Conservation (phyloP, 1,140 invertebrate species). For the Drosophila pseudoobscura region DNA sequence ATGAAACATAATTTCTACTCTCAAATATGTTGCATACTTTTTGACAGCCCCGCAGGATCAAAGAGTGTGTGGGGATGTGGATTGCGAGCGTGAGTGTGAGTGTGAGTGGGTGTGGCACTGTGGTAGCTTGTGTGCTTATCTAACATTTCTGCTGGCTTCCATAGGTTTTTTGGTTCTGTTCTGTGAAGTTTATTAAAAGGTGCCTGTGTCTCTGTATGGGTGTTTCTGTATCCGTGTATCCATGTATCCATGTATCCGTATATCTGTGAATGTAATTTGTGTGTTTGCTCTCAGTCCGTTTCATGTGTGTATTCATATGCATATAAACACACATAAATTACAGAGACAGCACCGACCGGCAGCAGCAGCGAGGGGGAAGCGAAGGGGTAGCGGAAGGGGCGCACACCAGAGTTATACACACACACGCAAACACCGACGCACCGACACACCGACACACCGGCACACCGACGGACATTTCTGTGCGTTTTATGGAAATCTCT, state of each 20-base stretch:
- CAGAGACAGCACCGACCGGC: conserved; percentile 31
- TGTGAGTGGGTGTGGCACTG: neutral
- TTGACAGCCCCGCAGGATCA: too few relatives aligned
- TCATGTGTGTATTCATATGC: conserved; percentile 64
- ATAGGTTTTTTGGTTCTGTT: conserved; percentile 24
- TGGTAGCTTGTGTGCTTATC: conserved; percentile 34
- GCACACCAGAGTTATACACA: neutral
- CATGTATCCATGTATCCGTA: conserved; percentile 9
- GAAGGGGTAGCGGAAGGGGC: neutral
- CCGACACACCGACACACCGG: neutral
- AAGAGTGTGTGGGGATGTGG: too few relatives aligned
- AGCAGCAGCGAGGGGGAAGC: conserved; percentile 19
- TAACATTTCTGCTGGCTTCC: conserved; percentile 36
- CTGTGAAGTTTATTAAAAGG: conserved; percentile 66
- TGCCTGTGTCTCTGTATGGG: conserved; percentile 4
- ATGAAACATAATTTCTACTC: conserved; percentile 39
- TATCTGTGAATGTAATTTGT: conserved; percentile 46
- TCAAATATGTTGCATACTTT: conserved; percentile 8
- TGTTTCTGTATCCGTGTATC: conserved; percentile 2
- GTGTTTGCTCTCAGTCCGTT: conserved; percentile 45
- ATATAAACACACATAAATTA: conserved; percentile 79
- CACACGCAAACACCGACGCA: too few relatives aligned
- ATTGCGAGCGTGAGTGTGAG: too few relatives aligned
- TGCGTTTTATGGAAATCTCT: conserved; percentile 67
- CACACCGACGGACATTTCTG: conserved; percentile 20